These are phyloP conservation scores for Drosophila prostipennis DNA, from an alignment of 2,888 invertebrate genomes.

Conservation along the genomic window DNA sequence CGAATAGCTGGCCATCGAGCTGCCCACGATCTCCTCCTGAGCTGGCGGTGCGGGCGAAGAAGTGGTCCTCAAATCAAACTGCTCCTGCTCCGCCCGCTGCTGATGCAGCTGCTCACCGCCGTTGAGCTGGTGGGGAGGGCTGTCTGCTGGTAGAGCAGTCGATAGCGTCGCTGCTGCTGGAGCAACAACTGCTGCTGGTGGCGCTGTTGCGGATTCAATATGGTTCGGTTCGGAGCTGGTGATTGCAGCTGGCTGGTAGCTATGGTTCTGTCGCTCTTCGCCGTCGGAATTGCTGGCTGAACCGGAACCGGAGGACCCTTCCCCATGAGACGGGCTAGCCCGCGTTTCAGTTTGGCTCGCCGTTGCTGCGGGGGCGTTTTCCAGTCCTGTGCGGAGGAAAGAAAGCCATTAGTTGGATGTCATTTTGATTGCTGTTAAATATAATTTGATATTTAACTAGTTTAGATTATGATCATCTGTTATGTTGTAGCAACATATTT, in stretches of 20 bases:
- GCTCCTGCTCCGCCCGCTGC: constrained; percentile 50
- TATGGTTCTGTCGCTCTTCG: constrained; percentile 20
- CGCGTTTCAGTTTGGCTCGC: constrained; percentile 81
- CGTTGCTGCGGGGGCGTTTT: constrained; percentile 58
- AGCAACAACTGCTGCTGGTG: constrained; percentile 68
- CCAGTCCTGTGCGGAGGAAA: constrained; percentile 29
- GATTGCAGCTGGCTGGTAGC: constrained; percentile 6
- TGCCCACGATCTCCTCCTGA: constrained; percentile 44
- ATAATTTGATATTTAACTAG: no score
- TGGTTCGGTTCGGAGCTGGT: constrained; percentile 36
- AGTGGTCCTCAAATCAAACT: constrained; percentile 69
- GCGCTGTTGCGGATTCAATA: constrained; percentile 69
- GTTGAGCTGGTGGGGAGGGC: constrained; percentile 71
- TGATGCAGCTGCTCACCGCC: constrained; percentile 58
- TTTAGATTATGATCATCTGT: not conserved
- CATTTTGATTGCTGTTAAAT: not conserved
- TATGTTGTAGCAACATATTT: constrained; percentile 1
- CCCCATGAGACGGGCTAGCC: constrained; percentile 75
- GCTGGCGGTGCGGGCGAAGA: constrained; percentile 33
- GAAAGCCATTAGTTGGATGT: constrained; percentile 1
- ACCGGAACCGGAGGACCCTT: constrained; percentile 38
- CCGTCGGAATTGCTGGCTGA: constrained; percentile 31
- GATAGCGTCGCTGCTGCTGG: constrained; percentile 77
- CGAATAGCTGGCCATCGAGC: constrained; percentile 71
- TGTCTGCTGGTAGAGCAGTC: constrained; percentile 74